Evolutionary conservation across 2,797 vertebrate genomes (phyloP).

Genomic region (Tapera naevia): DNA sequence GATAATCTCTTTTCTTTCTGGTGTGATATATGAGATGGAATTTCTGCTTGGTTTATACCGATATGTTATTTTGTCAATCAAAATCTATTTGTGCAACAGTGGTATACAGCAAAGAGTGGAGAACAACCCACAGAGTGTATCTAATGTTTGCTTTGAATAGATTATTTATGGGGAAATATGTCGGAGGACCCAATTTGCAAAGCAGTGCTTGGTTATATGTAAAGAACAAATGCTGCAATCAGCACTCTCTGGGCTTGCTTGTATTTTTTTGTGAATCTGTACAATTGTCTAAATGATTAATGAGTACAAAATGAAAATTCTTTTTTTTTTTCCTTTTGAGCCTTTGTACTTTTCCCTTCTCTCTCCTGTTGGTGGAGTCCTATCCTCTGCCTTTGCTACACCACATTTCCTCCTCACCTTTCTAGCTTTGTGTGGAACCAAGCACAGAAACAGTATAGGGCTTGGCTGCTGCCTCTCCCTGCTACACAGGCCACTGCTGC

Average conservation of each 20-base stretch:
- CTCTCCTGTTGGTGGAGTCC: conserved; percentile 38
- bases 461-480: not conserved
- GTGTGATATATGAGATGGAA: conserved; percentile 47
- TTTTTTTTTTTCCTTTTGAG: not conserved
- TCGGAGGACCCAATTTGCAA: conserved; percentile 38
- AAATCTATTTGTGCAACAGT: conserved; percentile 10
- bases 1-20: conserved; percentile 76
- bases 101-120: not conserved
- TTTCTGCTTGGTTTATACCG: conserved; percentile 26
- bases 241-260: not conserved
- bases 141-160: not conserved
- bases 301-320: not conserved
- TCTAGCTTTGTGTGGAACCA: not conserved
- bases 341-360: conserved; percentile 1
- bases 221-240: not conserved
- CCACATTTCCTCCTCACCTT: not conserved
- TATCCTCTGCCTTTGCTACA: not conserved
- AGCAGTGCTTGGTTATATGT: not conserved
- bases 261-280: not conserved
- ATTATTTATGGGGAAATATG: conserved; percentile 41
- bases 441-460: accelerated
- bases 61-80: conserved; percentile 64
- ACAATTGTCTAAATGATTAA: conserved; percentile 31
- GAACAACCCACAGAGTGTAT: not conserved
- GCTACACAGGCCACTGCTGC: not conserved